These are phyloP conservation scores for Remorina albescens DNA, from an alignment of 2,797 vertebrate species.

Conservation along the genomic window DNA sequence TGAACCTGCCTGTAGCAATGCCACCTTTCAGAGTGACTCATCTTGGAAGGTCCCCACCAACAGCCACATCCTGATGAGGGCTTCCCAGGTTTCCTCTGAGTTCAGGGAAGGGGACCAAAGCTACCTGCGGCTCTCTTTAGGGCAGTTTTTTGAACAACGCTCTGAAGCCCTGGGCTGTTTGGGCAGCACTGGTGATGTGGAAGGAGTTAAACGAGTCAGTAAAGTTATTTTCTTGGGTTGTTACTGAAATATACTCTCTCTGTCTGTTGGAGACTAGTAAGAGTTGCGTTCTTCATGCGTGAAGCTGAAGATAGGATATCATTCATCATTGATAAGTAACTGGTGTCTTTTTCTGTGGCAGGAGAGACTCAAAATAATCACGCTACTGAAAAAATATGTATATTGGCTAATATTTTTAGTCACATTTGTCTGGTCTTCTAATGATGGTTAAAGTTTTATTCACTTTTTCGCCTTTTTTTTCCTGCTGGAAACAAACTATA, in stretches of 20 bases:
- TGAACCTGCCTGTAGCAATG: conserved; percentile 75
- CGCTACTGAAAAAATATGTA: too few species aligned
- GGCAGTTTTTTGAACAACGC: conserved; percentile 93
- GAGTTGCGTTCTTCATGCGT: background rate
- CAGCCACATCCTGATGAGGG: conserved; percentile 84
- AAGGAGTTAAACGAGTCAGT: conserved; percentile 90
- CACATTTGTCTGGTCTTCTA: background rate
- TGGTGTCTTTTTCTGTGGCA: background rate
- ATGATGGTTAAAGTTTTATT: background rate
- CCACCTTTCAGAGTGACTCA: conserved; percentile 79
- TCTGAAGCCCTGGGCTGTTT: conserved; percentile 97
- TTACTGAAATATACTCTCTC: background rate
- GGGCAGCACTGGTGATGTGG: conserved; percentile 77
- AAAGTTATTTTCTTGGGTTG: background rate
- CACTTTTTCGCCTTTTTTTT: background rate
- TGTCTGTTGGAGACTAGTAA: background rate
- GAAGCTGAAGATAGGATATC: background rate
- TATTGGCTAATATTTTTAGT: too few species aligned
- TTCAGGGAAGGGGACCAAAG: conserved; percentile 87
- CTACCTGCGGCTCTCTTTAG: conserved; percentile 92
- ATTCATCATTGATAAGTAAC: background rate
- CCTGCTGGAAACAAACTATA: background rate
- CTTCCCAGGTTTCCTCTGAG: conserved; percentile 85
- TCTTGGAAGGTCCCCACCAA: conserved; percentile 88
- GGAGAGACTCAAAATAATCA: background rate